Base-by-base conservation (phyloP, 2,888 invertebrate species). In the Mimachlamys varia region DNA sequence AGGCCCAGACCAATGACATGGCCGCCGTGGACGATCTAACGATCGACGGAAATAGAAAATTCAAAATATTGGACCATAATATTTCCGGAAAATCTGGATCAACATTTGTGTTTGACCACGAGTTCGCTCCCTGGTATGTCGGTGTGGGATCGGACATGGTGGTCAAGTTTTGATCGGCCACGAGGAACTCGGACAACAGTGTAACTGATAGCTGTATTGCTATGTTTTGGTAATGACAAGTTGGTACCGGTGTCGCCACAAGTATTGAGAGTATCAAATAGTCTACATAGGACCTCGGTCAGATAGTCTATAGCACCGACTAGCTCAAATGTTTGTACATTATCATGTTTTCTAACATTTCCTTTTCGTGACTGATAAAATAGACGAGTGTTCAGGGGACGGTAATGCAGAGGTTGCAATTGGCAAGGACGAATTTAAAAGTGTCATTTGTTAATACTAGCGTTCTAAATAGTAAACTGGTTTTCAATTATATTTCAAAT, bases 101-200 rank as follows among this genome's bases (percentile, higher is more conserved):
- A 38, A 33, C 12, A n/a, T 90, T 90, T n/a, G 87, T 53, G 58
- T 88, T 90, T 88, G 88, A 88, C 38, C 90, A 90, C 87, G 90
- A 90, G 53, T 88, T 88, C 44, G 90, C 90, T 22, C 76, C 90
- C 17, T 90, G 90, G 90, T 90, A 53, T 87, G 88, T 90, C 19
- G 88, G 89, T 38, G 88, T 88, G n/a, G 90, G 90, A 44, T 90
- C 90, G n/a, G 90, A 90, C 62, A 87, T 90, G n/a, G 58, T 90
- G n/a, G 53, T 90, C n/a, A 44, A 50, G 19, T 90, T 90, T 22
- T 76, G 33, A 76, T 76, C 12, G 12, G 33, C 7, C 76, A 27
- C 76, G 76, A 33, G 76, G 33, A 12, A 76, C 76, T 76, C 27
- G 27, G 76, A 76, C 27, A 15, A 27, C 76, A 76, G 76, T 33